Base-by-base conservation (phyloP, 2,888 invertebrate species). In the Agapetus fuscipes region DNA sequence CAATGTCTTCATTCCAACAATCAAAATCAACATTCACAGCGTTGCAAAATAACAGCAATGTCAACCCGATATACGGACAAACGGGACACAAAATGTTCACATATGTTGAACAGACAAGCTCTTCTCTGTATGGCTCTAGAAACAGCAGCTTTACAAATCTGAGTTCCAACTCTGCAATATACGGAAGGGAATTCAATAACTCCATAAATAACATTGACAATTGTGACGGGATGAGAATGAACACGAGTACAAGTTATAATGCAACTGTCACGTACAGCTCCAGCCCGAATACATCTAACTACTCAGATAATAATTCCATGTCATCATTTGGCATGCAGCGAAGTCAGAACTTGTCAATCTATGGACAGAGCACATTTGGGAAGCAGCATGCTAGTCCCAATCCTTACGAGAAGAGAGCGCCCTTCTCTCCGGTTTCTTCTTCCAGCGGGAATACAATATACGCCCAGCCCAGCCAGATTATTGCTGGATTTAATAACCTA, bases 391-490 rank as follows among this genome's bases (percentile, higher is more conserved):
- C 26, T 10, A 43, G 29, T 15, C 41, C 41, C 14, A 37, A 16
- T 7, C 36, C 30, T 25, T 44, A 48, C n/a, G 45, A 43, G 28
- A 48, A 48, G 31, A 39, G 39, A 30, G 13, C 20, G 20, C 40
- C 36, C 12, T 46, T 43, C 25, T 15, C 30, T 2, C 26, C 39
- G 2, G 29, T 16, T 3, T 41, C 30, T 33, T 26, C 30, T 33
- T 26, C 46, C 7, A 28, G 37, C 3, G 37, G 42, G 12, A 47
- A 47, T 30, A 34, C 48, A 2, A 48, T 48, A 3, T 66, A 76
- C 57, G 76, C 77, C 1, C 71, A 71, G 50, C 76, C 76, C 1
- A 62, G 71, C 13, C 71, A 71, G 51, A 55, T 61, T 17, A 49
- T 51, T 15, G 49, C 50, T 11, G 14, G 59, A 0, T 55, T 58